Percentiles rank a stretch among this genome's conserved stretches.
Conservation (phyloP, 2,113 vertebrate genomes). For the Procavia capensis region DNA sequence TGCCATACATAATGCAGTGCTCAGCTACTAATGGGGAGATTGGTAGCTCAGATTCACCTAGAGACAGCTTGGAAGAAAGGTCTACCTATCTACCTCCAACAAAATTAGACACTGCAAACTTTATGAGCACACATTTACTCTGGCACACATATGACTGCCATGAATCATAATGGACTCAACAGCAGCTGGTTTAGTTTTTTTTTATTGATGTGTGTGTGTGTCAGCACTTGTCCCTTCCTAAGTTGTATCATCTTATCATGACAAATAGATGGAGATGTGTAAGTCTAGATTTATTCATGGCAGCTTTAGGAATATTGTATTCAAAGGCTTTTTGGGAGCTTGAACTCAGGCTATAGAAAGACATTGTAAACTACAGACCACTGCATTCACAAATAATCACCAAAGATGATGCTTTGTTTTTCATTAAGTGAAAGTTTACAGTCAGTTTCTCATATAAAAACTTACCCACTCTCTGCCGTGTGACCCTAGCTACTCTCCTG, state of each 20-base stretch:
- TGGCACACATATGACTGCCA: background rate
- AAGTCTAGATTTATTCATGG: background rate
- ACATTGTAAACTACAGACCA: background rate
- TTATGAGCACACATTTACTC: background rate
- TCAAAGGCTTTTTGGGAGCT: background rate
- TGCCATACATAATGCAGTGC: background rate
- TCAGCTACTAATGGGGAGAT: background rate
- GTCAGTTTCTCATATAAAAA: too few relatives aligned
- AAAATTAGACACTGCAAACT: background rate
- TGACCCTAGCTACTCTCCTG: too few relatives aligned
- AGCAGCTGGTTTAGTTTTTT: background rate
- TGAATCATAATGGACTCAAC: background rate
- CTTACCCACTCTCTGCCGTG: too few relatives aligned
- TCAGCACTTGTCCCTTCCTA: background rate
- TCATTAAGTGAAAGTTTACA: too few relatives aligned
- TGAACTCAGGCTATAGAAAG: background rate
- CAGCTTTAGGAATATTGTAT: background rate
- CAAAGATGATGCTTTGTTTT: background rate
- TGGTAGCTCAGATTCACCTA: background rate
- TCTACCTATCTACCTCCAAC: background rate
- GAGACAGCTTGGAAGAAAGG: background rate
- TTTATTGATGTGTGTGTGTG: background rate
- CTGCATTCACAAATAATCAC: background rate
- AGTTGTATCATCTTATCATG: background rate
- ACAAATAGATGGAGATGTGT: background rate